Evolutionary conservation across 1,140 invertebrate species (phyloP).

Genomic region (Aphaenogaster rudis): DNA sequence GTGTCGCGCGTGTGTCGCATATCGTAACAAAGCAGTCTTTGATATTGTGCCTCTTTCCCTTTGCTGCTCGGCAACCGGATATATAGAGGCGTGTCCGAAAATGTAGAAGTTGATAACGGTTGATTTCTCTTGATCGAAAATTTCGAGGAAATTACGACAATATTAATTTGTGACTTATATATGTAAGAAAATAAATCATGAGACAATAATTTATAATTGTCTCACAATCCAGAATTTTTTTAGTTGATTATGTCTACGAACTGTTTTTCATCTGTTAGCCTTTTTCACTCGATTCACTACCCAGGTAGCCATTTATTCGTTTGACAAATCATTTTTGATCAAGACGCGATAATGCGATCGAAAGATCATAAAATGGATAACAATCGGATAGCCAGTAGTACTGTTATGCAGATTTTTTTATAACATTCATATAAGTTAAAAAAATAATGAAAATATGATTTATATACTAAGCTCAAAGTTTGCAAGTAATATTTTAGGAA

Average conservation of each 20-base stretch:
- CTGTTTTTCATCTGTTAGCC: background rate
- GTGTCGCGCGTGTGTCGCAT: background rate
- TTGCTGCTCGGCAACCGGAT: slow-evolving; percentile 8
- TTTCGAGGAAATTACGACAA: background rate
- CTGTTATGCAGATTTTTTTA: slow-evolving; percentile 3
- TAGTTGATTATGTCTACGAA: background rate
- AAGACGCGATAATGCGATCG: background rate
- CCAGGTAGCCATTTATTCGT: background rate
- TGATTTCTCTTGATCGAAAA: background rate
- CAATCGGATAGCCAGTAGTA: background rate
- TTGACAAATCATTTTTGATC: slow-evolving; percentile 3
- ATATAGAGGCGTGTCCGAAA: slow-evolving; percentile 3
- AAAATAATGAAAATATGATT: slow-evolving; percentile 32
- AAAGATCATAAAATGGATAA: slow-evolving; percentile 17
- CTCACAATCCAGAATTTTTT: background rate
- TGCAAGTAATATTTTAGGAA: slow-evolving; percentile 13
- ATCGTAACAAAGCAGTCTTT: slow-evolving; percentile 51
- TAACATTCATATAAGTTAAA: background rate
- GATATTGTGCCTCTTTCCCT: slow-evolving; percentile 22
- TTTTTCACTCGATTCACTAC: slow-evolving; percentile 6
- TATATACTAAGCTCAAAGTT: background rate
- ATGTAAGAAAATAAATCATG: background rate
- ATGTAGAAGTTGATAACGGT: slow-evolving; percentile 35
- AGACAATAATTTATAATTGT: background rate
- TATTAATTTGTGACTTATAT: too few species aligned